A percentile compares a stretch with the other conserved stretches of the same genome.
phyloP scores from a whole-genome alignment of 2,888 invertebrate genomes.

The Sminthurinus aureus region DNA sequence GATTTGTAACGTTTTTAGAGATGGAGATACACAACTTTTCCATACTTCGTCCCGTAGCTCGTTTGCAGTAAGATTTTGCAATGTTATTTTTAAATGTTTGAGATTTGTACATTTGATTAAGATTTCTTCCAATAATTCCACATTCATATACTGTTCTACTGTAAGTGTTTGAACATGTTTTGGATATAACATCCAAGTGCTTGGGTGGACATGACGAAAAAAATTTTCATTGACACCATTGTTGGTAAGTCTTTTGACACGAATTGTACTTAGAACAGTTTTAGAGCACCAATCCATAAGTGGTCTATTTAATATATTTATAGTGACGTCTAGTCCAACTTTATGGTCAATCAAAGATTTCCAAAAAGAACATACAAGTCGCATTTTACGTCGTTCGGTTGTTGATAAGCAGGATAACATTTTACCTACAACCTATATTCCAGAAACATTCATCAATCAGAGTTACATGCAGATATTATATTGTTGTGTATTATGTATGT shows the following conservation, averaged over 20 bases:
- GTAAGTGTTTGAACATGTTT: background rate
- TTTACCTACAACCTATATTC: slow-evolving; percentile 18
- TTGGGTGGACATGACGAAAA: background rate
- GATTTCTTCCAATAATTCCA: background rate
- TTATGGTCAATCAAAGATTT: background rate
- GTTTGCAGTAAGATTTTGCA: background rate
- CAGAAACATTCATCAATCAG: background rate
- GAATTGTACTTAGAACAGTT: slow-evolving; percentile 7
- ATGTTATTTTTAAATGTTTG: background rate
- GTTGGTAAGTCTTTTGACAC: background rate
- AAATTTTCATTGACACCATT: slow-evolving; percentile 2
- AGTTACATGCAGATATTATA: too few relatives aligned
- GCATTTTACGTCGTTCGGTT: background rate
- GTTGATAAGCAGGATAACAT: slow-evolving; percentile 5
- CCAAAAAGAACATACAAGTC: slow-evolving; percentile 24
- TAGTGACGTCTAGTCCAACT: slow-evolving; percentile 12
- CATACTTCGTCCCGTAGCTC: background rate
- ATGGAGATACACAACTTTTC: background rate
- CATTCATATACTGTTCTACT: slow-evolving; percentile 12
- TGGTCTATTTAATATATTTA: slow-evolving; percentile 9
- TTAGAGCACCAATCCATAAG: slow-evolving; percentile 19
- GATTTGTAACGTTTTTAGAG: slow-evolving; percentile 8
- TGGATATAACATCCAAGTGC: slow-evolving; percentile 11
- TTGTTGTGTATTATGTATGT: too few relatives aligned
- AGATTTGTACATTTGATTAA: background rate